Evolutionary conservation across 1,140 invertebrate species (phyloP), one percentile per base, ranked within the genome.

Genomic region (Pissodes strobi): DNA sequence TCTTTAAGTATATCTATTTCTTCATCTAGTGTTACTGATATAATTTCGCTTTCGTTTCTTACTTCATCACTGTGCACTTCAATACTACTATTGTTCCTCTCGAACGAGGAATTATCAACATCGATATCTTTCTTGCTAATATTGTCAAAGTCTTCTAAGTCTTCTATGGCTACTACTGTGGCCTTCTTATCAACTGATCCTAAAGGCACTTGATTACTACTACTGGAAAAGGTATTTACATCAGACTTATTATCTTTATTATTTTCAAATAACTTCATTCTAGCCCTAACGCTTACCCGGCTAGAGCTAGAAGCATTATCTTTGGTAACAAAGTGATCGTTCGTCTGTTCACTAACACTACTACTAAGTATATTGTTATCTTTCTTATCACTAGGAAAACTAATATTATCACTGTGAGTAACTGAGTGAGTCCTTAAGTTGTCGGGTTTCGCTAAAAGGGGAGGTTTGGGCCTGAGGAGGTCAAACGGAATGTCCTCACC

Each of bases 321-420:
- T 77, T 77, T 77, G 75, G 75, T 77, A 76, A 73, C 72, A 74
- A 67, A 53, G 69, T 66, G 66, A 63, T 68, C 55, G 68, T 69
- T 72, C 61, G 34, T 72, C 69, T 59, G 39, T 63, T 68, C 56
- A 65, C 62, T 69, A 70, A 62, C 49, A 65, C 66, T 74, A 71
- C 53, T 41, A 70, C 48, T 72, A 73, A 66, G 55, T 64, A 67
- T 58, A 66, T 51, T 37, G 13, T 12, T 61, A 41, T 69, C 66
- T 45, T 39, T 41, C 45, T 43, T 68, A 55, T 43, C 21, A 55
- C 27, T 69, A 46, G 62, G 55, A 64, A 67, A 67, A 66, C 64
- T 67, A 68, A 62, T 72, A 67, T 68, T 64, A 60, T 48, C 45
- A 45, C 25, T 59, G 25, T 37, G 15, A 23, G 25, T 37, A 27